A percentile compares a stretch with the other conserved stretches of the same genome.
Conservation (phyloP, 2,797 vertebrate genomes). For the Diceros bicornis region DNA sequence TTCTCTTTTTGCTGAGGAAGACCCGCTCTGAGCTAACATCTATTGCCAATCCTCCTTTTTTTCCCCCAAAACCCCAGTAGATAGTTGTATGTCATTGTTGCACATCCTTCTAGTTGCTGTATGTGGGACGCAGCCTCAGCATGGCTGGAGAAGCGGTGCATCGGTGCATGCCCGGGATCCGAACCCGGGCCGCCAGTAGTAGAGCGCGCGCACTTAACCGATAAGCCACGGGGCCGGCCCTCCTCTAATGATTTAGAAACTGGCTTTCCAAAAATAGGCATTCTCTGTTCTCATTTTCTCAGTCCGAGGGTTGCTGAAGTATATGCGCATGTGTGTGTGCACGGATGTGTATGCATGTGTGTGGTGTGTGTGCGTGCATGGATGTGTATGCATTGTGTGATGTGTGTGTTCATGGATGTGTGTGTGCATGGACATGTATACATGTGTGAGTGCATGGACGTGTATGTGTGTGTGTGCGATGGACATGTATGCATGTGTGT, state of each 20-base stretch:
- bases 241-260: background rate
- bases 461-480: background rate
- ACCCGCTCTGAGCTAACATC: too few relatives aligned
- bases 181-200: too few relatives aligned
- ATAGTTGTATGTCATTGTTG: too few relatives aligned
- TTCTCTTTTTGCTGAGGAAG: too few relatives aligned
- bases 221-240: too few relatives aligned
- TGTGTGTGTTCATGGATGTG: background rate
- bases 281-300: background rate
- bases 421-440: accelerated
- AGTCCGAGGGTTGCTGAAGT: background rate
- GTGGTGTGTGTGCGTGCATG: accelerated
- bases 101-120: too few relatives aligned
- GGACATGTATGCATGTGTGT: background rate
- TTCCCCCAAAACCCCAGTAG: too few relatives aligned
- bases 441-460: accelerated
- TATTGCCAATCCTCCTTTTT: too few relatives aligned
- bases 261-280: background rate
- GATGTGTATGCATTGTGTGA: background rate
- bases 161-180: too few relatives aligned
- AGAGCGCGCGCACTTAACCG: too few relatives aligned
- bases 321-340: background rate
- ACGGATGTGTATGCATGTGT: background rate
- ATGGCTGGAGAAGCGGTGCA: too few relatives aligned
- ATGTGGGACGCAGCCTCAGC: too few relatives aligned